phyloP scores from a whole-genome alignment of 1,140 invertebrate genomes.

The Harpegnathos saltator region DNA sequence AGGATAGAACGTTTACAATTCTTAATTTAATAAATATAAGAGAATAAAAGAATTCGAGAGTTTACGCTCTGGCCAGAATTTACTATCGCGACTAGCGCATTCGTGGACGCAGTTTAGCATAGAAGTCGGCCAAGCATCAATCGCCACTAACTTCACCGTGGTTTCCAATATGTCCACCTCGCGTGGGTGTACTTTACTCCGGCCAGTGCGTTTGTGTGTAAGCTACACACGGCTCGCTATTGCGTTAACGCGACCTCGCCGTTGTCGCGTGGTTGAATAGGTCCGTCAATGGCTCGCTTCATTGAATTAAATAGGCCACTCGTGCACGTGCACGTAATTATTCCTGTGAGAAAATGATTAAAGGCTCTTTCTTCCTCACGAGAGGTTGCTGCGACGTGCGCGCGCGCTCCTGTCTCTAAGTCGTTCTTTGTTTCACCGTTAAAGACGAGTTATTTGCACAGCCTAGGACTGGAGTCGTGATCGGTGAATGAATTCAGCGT shows the following conservation, averaged over 20 bases:
- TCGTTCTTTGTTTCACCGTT: too few relatives aligned
- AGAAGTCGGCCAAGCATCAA: slow-evolving; percentile 52
- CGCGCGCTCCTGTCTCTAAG: too few relatives aligned
- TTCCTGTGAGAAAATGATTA: slow-evolving; percentile 60
- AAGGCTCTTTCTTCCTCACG: slow-evolving; percentile 4
- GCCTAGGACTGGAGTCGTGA: too few relatives aligned
- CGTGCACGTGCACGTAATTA: slow-evolving; percentile 71
- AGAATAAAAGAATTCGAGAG: too few relatives aligned
- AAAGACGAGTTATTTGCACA: too few relatives aligned
- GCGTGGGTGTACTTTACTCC: slow-evolving; percentile 49
- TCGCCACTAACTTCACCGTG: slow-evolving; percentile 14
- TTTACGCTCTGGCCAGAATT: slow-evolving; percentile 16
- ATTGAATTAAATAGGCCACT: slow-evolving; percentile 80
- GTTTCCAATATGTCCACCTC: slow-evolving; percentile 49
- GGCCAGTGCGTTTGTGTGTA: slow-evolving; percentile 15
- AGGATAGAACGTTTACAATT: too few relatives aligned
- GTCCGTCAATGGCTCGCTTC: slow-evolving; percentile 80
- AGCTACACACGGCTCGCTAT: slow-evolving; percentile 15
- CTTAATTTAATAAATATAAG: too few relatives aligned
- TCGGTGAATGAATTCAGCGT: too few relatives aligned
- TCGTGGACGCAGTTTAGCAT: slow-evolving; percentile 1
- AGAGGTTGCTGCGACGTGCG: background rate
- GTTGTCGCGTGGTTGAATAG: slow-evolving; percentile 74
- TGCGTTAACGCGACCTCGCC: slow-evolving; percentile 58
- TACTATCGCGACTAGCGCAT: background rate